phyloP scores from a whole-genome alignment of 2,888 invertebrate species.

The Machimus atricapillus region DNA sequence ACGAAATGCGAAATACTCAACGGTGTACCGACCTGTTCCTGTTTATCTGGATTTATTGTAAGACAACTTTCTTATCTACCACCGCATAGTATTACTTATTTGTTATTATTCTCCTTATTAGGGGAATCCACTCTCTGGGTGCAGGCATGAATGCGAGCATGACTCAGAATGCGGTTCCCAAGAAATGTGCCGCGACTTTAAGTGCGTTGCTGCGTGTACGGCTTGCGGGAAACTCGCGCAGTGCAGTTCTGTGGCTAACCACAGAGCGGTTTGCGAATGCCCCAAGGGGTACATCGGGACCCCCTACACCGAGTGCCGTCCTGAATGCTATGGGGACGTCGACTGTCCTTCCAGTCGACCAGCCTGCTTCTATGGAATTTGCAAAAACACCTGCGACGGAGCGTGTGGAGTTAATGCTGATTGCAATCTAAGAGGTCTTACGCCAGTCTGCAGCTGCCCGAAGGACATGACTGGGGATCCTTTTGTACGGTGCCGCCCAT shows the following conservation, averaged over 20 bases:
- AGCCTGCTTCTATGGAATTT: constrained; percentile 82
- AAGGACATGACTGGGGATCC: constrained; percentile 88
- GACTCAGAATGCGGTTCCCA: constrained; percentile 76
- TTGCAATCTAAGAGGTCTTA: constrained; percentile 78
- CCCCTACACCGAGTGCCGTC: constrained; percentile 76
- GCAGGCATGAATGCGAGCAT: constrained; percentile 82
- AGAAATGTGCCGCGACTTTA: constrained; percentile 77
- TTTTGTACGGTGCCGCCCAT: constrained; percentile 80
- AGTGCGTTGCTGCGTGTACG: constrained; percentile 78
- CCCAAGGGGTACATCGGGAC: constrained; percentile 84
- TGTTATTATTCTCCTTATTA: constrained; percentile 50
- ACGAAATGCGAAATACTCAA: constrained; percentile 82
- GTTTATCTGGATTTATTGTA: constrained; percentile 73
- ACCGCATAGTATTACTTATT: background rate
- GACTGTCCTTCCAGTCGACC: constrained; percentile 81
- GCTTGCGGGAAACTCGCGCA: constrained; percentile 81
- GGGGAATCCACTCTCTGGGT: constrained; percentile 79
- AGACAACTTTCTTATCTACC: background rate
- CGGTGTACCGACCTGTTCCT: constrained; percentile 80
- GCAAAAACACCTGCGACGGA: constrained; percentile 82
- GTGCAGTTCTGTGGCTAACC: constrained; percentile 77
- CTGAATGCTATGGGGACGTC: constrained; percentile 80
- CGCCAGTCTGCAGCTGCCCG: constrained; percentile 86
- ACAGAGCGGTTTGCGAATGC: constrained; percentile 80
- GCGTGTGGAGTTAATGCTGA: constrained; percentile 82